Base-by-base conservation (phyloP, 2,797 vertebrate species). In the Chrysocyon brachyurus region DNA sequence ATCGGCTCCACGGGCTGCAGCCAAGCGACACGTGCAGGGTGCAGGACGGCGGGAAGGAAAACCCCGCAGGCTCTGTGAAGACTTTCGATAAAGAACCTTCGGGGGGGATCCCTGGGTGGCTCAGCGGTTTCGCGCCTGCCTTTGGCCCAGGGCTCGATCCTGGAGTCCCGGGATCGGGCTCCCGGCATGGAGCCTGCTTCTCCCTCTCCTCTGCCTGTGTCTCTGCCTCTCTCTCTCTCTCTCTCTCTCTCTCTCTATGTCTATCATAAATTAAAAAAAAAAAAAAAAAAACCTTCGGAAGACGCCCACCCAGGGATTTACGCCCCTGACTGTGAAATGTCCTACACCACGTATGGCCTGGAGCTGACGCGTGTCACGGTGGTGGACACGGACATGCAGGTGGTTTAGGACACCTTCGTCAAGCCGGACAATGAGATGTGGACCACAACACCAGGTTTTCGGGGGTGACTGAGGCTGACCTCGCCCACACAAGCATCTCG, bases 361-460 rank as follows among this genome's bases (percentile, higher is more conserved):
- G 99, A 99, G 97, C 99, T 99, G 98, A 99, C 99, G 0, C 98
- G 99, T 2, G 99, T 99, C 83, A 99, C 99, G 0, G 99, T 99
- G 98, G 99, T 99, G 78, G 99, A 99, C 98, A 99, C 99, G 0
- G 99, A 99, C 59, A 97, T 99, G 95, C 99, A 99, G 56, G 99
- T 99, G 81, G 98, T 99, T 68, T 99, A 99, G 0, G 99, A 99
- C 98, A 99, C 99, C 0, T 99, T 99, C 1, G 99, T 99, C 98
- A 99, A 99, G 97, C 99, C 99, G 0, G 99, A 99, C 96, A 99
- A 99, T 96, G 99, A 99, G 98, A 99, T 99, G 99, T 99, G 5
- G 99, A 99, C 98, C 99, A 99, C 97, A 99, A 99, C 99, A 99
- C 99, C 31, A 99, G 99, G 99, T 99, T 99, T 98, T 99, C 99